Percentiles rank a stretch among this genome's conserved stretches.
phyloP scores from a whole-genome alignment of 1,140 invertebrate genomes.

The Aphaenogaster floridana region DNA sequence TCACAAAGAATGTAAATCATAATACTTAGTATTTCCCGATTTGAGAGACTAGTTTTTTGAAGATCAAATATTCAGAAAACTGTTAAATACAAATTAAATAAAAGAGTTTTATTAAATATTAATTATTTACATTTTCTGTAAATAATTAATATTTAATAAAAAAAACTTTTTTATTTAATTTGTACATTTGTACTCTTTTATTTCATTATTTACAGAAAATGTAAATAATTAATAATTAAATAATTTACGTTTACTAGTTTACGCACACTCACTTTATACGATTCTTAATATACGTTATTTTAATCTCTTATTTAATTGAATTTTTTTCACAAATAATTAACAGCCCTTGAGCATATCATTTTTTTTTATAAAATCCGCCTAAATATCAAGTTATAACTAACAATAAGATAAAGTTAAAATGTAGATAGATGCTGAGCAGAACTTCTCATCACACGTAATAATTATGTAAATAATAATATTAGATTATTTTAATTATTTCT shows the following conservation, averaged over 20 bases:
- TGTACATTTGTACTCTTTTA: neutral
- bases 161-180: neutral
- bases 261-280: neutral
- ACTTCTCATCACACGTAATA: neutral
- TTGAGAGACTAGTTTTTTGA: neutral
- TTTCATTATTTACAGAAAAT: constrained; percentile 1
- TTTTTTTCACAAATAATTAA: neutral
- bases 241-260: neutral
- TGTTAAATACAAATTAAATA: constrained; percentile 17
- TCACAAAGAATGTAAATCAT: neutral
- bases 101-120: neutral
- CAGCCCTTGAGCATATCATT: neutral
- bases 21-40: neutral
- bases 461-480: neutral
- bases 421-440: neutral
- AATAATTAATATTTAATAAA: neutral
- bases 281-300: neutral
- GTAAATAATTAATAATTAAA: neutral
- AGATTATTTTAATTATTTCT: constrained; percentile 1
- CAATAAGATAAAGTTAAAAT: constrained; percentile 2
- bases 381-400: constrained; percentile 4
- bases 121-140: neutral
- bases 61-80: neutral
- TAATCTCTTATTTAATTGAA: constrained; percentile 3
- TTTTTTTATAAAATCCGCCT: neutral